Base-by-base conservation (phyloP, 2,888 invertebrate species). In the Exephanes ischioxanthus region DNA sequence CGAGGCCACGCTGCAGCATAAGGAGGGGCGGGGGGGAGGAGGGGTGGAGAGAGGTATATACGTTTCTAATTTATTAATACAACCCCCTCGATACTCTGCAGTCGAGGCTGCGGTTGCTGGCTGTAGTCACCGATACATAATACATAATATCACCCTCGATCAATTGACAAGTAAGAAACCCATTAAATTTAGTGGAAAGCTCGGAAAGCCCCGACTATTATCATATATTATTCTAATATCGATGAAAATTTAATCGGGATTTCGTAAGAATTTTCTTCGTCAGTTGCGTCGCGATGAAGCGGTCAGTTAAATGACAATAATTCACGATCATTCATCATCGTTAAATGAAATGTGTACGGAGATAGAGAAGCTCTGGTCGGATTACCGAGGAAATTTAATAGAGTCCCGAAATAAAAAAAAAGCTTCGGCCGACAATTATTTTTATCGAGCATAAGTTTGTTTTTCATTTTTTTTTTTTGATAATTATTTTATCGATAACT, bases 31-130 rank as follows among this genome's bases (percentile, higher is more conserved):
- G 14, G 45, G 45, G 3, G 14, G 45, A 14, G 3, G 14, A 3
- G 3, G 45, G 16, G 45, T 3, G 2, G 45, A 16, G 45, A 45
- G 33, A 2, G 63, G 71, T 53, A 71, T 79, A 72, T 80, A 81
- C 73, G 79, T 84, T 83, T 73, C 51, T 85, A 79, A 87, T 85
- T 87, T 85, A 87, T 87, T 85, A 85, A 85, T 87, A 76, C 80
- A 41, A 37, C 72, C 58, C 37, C 68, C 33, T 63, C 63, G 63
- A 16, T 66, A 26, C 33, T 63, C 30, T 53, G 68, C 71, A 68
- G 63, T 58, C 26, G 75, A 7, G 53, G 19, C 75, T 76, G 67
- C 41, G 61, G 26, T 33, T 80, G 67, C 61, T 37, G 70, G 72
- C 58, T 61, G 45, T 63, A 72, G 37, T 61, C 45, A 66, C 76